Evolutionary conservation across 2,888 invertebrate genomes (phyloP).

Genomic region (Unio delphinus): DNA sequence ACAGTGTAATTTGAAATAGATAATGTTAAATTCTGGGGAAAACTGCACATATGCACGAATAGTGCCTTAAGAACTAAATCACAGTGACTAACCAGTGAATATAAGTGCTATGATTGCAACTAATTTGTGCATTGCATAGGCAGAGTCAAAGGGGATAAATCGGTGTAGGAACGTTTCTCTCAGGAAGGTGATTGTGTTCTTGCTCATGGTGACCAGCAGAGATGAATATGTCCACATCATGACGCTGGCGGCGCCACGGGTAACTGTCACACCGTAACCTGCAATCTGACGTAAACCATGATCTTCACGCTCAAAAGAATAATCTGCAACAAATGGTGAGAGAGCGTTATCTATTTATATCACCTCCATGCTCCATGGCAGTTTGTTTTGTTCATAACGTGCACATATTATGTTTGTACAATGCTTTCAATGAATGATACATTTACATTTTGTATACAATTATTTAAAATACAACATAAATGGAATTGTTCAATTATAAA

Average conservation of each 20-base stretch:
- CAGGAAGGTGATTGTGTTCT: slow-evolving; percentile 76
- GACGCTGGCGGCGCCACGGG: slow-evolving; percentile 78
- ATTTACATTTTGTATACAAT: too few relatives aligned
- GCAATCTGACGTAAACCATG: slow-evolving; percentile 76
- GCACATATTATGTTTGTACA: too few relatives aligned
- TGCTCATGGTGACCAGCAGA: slow-evolving; percentile 77
- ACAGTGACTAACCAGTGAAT: slow-evolving; percentile 73
- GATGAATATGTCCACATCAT: slow-evolving; percentile 78
- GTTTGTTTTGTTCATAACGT: too few relatives aligned
- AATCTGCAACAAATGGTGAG: slow-evolving; percentile 68
- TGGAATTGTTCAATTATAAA: too few relatives aligned
- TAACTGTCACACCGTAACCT: slow-evolving; percentile 77
- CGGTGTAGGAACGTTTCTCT: slow-evolving; percentile 76
- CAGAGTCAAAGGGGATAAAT: slow-evolving; percentile 77
- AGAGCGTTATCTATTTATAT: too few relatives aligned
- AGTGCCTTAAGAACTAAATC: neutral
- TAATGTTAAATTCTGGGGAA: too few relatives aligned
- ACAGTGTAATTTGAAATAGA: too few relatives aligned
- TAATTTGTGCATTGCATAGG: slow-evolving; percentile 76
- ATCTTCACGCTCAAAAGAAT: slow-evolving; percentile 76
- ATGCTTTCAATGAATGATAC: too few relatives aligned
- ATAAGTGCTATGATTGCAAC: slow-evolving; percentile 75
- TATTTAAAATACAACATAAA: too few relatives aligned
- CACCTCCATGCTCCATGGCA: too few relatives aligned
- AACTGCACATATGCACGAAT: too few relatives aligned